Conservation (phyloP, 2,113 vertebrate genomes). For the Epinephelus moara region DNA sequence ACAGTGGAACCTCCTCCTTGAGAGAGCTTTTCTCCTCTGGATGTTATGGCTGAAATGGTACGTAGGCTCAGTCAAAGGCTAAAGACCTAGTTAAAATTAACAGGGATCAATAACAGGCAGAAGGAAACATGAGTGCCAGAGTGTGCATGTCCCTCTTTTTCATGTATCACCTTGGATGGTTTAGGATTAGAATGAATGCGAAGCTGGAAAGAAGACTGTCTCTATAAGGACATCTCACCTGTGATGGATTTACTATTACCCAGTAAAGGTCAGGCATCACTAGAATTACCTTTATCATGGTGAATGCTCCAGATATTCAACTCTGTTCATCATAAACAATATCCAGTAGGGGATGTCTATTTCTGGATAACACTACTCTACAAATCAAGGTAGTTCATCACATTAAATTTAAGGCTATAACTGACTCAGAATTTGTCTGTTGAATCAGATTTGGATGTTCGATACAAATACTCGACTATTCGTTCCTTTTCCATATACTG, state of each 20-base stretch:
- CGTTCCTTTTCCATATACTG: too few species aligned
- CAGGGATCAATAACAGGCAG: neutral
- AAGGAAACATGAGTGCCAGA: neutral
- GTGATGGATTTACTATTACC: too few species aligned
- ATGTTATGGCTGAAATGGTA: constrained; percentile 71
- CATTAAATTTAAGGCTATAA: neutral
- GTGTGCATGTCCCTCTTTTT: neutral
- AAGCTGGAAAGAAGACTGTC: neutral
- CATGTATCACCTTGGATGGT: neutral
- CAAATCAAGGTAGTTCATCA: neutral
- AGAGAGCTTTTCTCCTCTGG: constrained; percentile 56
- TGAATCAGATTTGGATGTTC: too few species aligned
- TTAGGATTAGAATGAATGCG: neutral
- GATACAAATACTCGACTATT: too few species aligned
- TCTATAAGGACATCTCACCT: neutral
- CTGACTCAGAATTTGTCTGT: too few species aligned
- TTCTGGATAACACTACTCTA: neutral
- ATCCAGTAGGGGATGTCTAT: neutral
- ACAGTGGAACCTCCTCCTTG: constrained; percentile 31
- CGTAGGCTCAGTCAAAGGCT: constrained; percentile 40
- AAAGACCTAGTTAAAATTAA: neutral
- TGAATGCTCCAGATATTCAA: neutral
- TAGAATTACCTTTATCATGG: neutral
- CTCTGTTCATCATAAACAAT: neutral
- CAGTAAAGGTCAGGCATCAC: neutral